These are phyloP conservation scores for Archivesica marissinica DNA, from an alignment of 1,140 invertebrate genomes.

Conservation along the genomic window DNA sequence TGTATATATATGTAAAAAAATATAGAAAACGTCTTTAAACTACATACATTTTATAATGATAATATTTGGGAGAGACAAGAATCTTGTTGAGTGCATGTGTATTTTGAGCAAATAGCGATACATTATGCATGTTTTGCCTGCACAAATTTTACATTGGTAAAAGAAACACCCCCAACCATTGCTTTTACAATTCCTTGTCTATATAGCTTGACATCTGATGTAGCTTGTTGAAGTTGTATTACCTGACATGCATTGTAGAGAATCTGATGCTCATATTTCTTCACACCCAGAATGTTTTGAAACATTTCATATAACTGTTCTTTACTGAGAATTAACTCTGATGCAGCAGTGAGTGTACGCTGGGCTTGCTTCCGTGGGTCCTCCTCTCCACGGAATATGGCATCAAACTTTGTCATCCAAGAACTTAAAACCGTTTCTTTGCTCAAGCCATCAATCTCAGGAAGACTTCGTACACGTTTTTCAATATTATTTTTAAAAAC, in stretches of 20 bases:
- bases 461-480: slow-evolving; percentile 97
- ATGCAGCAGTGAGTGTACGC: slow-evolving; percentile 81
- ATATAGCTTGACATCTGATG: too few relatives aligned
- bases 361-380: slow-evolving; percentile 83
- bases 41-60: too few relatives aligned
- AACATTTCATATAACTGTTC: slow-evolving; percentile 98
- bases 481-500: slow-evolving; percentile 98
- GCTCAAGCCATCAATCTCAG: slow-evolving; percentile 99
- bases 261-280: slow-evolving; percentile 99
- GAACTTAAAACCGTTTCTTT: slow-evolving; percentile 99
- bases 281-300: slow-evolving; percentile 98
- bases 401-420: slow-evolving; percentile 99
- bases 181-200: too few relatives aligned
- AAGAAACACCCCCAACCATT: too few relatives aligned
- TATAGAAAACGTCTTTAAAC: too few relatives aligned
- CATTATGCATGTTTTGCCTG: too few relatives aligned
- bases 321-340: slow-evolving; percentile 84
- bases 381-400: slow-evolving; percentile 95
- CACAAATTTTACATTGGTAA: too few relatives aligned
- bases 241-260: slow-evolving; percentile 99
- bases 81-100: too few relatives aligned
- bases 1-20: too few relatives aligned
- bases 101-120: too few relatives aligned
- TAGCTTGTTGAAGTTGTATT: slow-evolving; percentile 70
- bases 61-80: too few relatives aligned